Percentiles rank a stretch among this genome's conserved stretches.
These are phyloP conservation scores for Cranoglanis bouderius DNA, from an alignment of 2,113 vertebrate genomes.

Conservation along the genomic window DNA sequence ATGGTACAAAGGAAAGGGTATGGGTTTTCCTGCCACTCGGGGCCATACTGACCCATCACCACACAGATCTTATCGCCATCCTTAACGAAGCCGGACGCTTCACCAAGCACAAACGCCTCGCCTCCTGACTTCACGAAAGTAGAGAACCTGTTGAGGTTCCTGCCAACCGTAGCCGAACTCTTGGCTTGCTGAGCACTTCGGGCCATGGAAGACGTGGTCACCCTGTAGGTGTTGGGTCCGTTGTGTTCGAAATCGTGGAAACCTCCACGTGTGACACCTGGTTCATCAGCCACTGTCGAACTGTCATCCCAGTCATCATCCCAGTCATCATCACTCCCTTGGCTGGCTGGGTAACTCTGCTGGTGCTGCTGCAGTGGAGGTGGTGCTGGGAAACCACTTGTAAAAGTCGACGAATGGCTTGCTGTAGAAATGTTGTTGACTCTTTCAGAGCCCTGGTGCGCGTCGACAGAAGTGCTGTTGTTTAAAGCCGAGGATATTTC, in stretches of 20 bases:
- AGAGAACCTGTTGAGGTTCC: conserved; percentile 95
- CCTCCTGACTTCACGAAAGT: conserved; percentile 96
- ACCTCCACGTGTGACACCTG: conserved; percentile 71
- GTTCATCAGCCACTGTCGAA: conserved; percentile 90
- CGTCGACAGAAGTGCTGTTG: conserved; percentile 69
- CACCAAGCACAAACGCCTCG: conserved; percentile 94
- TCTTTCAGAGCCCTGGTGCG: conserved; percentile 62
- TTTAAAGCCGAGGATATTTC: conserved; percentile 62
- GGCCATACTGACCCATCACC: conserved; percentile 85
- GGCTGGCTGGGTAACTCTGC: conserved; percentile 73
- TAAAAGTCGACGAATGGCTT: conserved; percentile 68
- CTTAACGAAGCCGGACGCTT: conserved; percentile 88
- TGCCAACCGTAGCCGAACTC: conserved; percentile 89
- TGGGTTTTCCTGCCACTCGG: conserved; percentile 96
- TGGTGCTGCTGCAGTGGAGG: conserved; percentile 48
- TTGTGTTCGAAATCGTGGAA: conserved; percentile 81
- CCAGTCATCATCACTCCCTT: conserved; percentile 94
- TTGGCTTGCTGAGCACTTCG: conserved; percentile 78
- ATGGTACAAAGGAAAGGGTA: conserved; percentile 92
- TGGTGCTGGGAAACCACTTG: conserved; percentile 60
- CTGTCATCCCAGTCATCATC: conserved; percentile 98
- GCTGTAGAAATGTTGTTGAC: conserved; percentile 80
- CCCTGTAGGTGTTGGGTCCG: conserved; percentile 74
- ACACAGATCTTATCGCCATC: conserved; percentile 95
- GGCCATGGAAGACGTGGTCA: conserved; percentile 77